Base-by-base conservation (phyloP, 2,113 vertebrate species). In the Oncorhynchus kisutch region DNA sequence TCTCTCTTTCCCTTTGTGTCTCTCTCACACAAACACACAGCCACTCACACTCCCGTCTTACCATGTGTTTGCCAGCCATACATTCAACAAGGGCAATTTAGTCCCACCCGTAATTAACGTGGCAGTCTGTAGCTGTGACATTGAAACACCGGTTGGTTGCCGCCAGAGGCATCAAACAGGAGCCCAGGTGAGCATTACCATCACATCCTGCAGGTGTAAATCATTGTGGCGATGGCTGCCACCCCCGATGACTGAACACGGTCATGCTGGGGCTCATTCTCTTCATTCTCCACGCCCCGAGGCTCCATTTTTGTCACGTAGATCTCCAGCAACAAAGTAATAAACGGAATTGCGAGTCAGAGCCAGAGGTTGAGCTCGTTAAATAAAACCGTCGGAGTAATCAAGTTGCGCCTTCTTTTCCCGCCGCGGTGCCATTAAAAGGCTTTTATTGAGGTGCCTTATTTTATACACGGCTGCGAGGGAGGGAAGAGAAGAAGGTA, bases 301-400 rank as follows among this genome's bases (percentile, higher is more conserved):
- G 1, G 75, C 64, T 79, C 78, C 69, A 31, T 79, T 89, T 89
- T 82, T 86, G 84, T 85, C 87, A 87, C 81, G 80, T 85, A 78
- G 81, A 80, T 86, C 83, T 86, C 84, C 64, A 83, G 76, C 80
- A 85, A 88, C 86, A 90, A 88, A 88, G 88, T 85, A 82, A 91
- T 90, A 88, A 88, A 88, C 31, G 34, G 69, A 84, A 45, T 71
- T 25, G 67, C 65, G 54, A 82, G 82, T 84, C 73, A 65, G 80
- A 86, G 87, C 89, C 83, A 80, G 77, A 83, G 85, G 91, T 88
- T 83, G 79, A 84, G 88, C 87, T 89, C 89, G 89, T 91, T 92
- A 91, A 88, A 88, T 86, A 84, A 89, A 90, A 88, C 69, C 75
- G 78, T 88, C 84, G 80, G 88, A 78, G 84, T 90, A 88, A 91